phyloP scores from a whole-genome alignment of 2,113 vertebrate genomes.

The Anolis carolinensis region DNA sequence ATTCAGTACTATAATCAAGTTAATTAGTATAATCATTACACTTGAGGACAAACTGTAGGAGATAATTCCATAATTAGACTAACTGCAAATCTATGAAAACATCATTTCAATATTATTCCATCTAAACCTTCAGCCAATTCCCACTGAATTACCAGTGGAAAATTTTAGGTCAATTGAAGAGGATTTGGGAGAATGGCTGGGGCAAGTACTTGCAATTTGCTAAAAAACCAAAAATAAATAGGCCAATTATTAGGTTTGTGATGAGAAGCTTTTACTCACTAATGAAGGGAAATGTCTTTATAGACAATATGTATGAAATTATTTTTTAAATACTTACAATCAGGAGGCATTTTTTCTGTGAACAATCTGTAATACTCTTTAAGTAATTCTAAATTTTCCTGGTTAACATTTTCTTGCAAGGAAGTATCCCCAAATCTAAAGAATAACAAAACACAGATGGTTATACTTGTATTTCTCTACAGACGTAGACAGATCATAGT shows the following conservation, averaged over 20 bases:
- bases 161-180: background rate
- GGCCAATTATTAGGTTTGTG: constrained; percentile 19
- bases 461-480: background rate
- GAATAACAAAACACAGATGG: constrained; percentile 38
- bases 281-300: constrained; percentile 10
- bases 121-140: background rate
- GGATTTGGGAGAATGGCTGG: constrained; percentile 14
- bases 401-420: constrained; percentile 96
- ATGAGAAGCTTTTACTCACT: background rate
- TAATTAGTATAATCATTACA: constrained; percentile 30
- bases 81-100: background rate
- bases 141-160: background rate
- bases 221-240: background rate
- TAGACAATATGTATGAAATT: background rate
- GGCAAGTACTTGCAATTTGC: constrained; percentile 15
- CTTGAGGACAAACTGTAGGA: constrained; percentile 7
- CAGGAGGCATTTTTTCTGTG: constrained; percentile 89
- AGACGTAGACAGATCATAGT: background rate
- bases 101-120: constrained; percentile 17
- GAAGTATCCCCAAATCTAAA: constrained; percentile 95
- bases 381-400: constrained; percentile 92
- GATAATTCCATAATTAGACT: constrained; percentile 3
- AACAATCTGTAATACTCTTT: constrained; percentile 91
- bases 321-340: constrained; percentile 85
- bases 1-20: constrained; percentile 31